A percentile compares a stretch with the other conserved stretches of the same genome.
Conservation (phyloP, 2,797 vertebrate species). For the Phataginus tricuspis region DNA sequence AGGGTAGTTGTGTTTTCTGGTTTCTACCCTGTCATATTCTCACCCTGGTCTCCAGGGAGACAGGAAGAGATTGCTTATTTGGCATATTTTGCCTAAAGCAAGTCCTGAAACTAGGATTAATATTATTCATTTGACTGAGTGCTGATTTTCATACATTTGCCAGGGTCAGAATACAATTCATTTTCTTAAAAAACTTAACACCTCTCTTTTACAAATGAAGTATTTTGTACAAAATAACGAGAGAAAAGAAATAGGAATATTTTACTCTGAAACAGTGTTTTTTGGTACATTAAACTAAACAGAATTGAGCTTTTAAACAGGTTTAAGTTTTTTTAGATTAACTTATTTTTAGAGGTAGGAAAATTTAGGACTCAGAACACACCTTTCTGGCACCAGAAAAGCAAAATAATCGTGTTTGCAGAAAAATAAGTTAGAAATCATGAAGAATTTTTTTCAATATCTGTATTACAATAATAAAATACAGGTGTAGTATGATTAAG, state of each 20-base stretch:
- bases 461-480: not conserved
- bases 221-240: slow-evolving; percentile 21
- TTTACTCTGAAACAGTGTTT: not conserved
- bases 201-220: slow-evolving; percentile 33
- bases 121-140: slow-evolving; percentile 55
- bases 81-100: slow-evolving; percentile 72
- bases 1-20: slow-evolving; percentile 57
- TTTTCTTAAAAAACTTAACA: slow-evolving; percentile 36
- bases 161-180: slow-evolving; percentile 13
- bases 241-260: not conserved
- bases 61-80: slow-evolving; percentile 2
- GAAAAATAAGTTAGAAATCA: not conserved
- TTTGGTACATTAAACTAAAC: not conserved
- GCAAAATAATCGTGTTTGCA: not conserved
- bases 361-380: not conserved
- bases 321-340: not conserved
- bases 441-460: not conserved
- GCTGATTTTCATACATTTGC: slow-evolving; percentile 58
- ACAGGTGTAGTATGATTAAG: not conserved
- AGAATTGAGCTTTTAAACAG: not conserved
- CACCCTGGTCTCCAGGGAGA: slow-evolving; percentile 44
- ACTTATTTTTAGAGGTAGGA: not conserved
- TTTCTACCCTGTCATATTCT: slow-evolving; percentile 63
- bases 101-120: slow-evolving; percentile 62
- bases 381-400: not conserved